Conservation (phyloP, 2,888 invertebrate genomes). For the Coremacera marginata region DNA sequence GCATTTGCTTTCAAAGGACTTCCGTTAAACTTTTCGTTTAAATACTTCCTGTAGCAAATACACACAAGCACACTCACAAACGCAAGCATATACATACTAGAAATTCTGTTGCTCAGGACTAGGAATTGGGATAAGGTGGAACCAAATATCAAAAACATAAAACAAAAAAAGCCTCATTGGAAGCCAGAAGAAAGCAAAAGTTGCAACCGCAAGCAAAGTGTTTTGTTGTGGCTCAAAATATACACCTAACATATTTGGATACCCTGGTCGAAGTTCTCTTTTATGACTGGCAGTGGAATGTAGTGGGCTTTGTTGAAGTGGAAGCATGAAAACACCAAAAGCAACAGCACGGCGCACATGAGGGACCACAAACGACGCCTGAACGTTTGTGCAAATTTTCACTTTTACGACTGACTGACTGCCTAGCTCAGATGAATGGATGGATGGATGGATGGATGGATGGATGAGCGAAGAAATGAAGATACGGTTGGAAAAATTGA, state of each 20-base stretch:
- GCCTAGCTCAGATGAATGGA: slow-evolving; percentile 2
- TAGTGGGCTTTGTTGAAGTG: not conserved
- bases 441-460: slow-evolving; percentile 12
- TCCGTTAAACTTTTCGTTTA: slow-evolving; percentile 24
- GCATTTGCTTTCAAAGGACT: slow-evolving; percentile 18
- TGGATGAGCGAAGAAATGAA: slow-evolving; percentile 27
- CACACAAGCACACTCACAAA: not conserved
- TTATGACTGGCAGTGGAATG: not conserved
- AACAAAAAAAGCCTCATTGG: not conserved
- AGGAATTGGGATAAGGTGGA: not conserved
- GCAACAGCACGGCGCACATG: not conserved
- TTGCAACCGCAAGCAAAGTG: slow-evolving; percentile 29
- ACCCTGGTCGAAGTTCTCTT: not conserved
- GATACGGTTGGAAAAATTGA: slow-evolving; percentile 32
- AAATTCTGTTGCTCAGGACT: not conserved
- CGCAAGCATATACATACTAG: not conserved
- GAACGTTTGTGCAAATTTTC: slow-evolving; percentile 26
- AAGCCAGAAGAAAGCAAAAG: slow-evolving; percentile 16
- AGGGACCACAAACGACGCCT: slow-evolving; percentile 1
- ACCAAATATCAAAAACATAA: not conserved
- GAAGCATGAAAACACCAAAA: not conserved
- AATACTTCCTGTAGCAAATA: slow-evolving; percentile 23
- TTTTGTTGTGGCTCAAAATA: slow-evolving; percentile 26
- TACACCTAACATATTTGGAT: slow-evolving; percentile 16
- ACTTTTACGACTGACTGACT: slow-evolving; percentile 31